These are phyloP conservation scores for Murina feae DNA, from an alignment of 2,113 vertebrate genomes.

Conservation along the genomic window DNA sequence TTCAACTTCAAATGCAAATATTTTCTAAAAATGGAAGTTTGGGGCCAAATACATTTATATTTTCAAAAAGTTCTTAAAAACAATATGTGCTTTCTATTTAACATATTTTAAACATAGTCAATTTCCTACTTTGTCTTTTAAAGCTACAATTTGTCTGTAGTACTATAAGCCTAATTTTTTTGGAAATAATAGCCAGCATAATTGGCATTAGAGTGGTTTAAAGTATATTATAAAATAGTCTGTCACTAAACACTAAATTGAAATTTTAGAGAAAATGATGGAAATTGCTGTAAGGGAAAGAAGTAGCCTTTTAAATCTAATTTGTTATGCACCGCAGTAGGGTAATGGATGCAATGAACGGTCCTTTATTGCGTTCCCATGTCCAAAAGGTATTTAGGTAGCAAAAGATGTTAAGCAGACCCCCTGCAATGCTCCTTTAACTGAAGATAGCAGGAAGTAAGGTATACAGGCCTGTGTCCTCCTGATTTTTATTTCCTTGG, in stretches of 20 bases:
- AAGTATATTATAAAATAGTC: conserved; percentile 89
- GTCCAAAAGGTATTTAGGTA: conserved; percentile 94
- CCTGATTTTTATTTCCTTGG: conserved; percentile 85
- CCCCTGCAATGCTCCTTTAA: conserved; percentile 83
- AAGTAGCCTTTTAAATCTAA: conserved; percentile 97
- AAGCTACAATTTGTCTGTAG: conserved; percentile 83
- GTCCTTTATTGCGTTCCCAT: conserved; percentile 90
- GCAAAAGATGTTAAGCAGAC: conserved; percentile 86
- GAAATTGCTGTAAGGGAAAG: conserved; percentile 90
- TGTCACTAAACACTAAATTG: conserved; percentile 94
- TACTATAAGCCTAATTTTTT: conserved; percentile 90
- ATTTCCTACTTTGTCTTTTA: conserved; percentile 78
- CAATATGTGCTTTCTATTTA: conserved; percentile 70
- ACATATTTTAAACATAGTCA: neutral
- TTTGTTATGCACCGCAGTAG: conserved; percentile 97
- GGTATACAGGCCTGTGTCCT: conserved; percentile 85
- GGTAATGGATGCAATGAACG: conserved; percentile 91
- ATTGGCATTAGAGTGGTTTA: conserved; percentile 92
- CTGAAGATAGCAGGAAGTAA: conserved; percentile 86
- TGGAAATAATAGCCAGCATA: conserved; percentile 91
- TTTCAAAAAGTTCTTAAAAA: conserved; percentile 55
- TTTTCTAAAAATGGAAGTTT: neutral
- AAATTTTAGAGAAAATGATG: conserved; percentile 93
- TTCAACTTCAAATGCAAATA: neutral
- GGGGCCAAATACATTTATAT: conserved; percentile 44